These are phyloP conservation scores for Bambusicola thoracicus DNA, from an alignment of 2,113 vertebrate genomes.

Conservation along the genomic window DNA sequence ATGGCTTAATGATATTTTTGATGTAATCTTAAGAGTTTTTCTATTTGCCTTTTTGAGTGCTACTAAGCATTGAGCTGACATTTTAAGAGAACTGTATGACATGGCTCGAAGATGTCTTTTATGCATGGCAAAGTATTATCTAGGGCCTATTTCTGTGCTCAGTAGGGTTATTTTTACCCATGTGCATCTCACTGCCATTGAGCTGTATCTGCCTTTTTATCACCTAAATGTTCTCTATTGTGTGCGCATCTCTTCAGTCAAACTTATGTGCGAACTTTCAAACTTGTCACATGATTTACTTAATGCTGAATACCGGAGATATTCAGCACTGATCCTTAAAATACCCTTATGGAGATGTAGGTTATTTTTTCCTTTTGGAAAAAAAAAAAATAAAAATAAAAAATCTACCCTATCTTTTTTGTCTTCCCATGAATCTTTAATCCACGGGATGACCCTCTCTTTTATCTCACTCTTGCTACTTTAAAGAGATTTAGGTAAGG, in stretches of 20 bases:
- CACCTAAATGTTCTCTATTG: background rate
- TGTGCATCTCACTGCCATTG: background rate
- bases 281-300: background rate
- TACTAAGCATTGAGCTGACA: background rate
- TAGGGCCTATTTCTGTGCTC: background rate
- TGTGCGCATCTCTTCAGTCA: background rate
- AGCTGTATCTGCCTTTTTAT: background rate
- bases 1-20: rapidly evolving
- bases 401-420: background rate
- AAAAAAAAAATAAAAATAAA: too few species aligned
- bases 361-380: too few species aligned
- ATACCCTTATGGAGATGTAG: background rate
- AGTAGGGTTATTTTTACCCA: background rate
- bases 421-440: background rate
- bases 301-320: background rate
- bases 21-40: background rate
- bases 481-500: background rate
- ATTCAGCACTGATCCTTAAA: background rate
- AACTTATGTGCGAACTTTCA: background rate
- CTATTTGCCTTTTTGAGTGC: background rate
- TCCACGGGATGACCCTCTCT: background rate
- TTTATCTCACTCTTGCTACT: background rate
- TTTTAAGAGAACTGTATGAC: background rate
- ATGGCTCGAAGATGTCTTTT: background rate
- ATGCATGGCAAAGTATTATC: background rate